phyloP scores from a whole-genome alignment of 2,888 invertebrate genomes.

The Mythimna vitellina region DNA sequence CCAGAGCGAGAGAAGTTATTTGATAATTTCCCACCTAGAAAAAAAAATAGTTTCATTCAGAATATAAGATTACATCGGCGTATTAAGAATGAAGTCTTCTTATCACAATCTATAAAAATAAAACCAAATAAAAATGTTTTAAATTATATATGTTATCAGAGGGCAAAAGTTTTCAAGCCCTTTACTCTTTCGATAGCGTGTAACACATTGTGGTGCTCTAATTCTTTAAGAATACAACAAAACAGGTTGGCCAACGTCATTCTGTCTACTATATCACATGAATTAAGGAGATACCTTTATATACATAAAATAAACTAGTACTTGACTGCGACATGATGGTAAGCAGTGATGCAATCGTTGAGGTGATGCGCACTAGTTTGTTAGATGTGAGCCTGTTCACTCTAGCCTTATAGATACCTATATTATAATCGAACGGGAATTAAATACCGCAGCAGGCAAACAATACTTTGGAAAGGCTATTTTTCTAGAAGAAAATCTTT shows the following conservation, averaged over 20 bases:
- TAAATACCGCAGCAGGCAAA: no score
- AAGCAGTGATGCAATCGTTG: no score
- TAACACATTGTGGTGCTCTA: background rate
- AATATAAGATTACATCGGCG: background rate
- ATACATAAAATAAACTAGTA: no score
- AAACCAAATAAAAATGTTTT: constrained; percentile 25
- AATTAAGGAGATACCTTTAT: background rate
- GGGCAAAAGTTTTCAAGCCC: constrained; percentile 20
- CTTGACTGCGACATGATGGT: no score
- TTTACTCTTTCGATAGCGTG: constrained; percentile 21
- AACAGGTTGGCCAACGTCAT: background rate
- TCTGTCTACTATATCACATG: background rate
- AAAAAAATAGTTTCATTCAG: no score
- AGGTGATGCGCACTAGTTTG: no score
- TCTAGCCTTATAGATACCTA: no score
- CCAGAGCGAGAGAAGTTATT: no score
- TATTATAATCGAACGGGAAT: no score
- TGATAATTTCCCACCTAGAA: no score
- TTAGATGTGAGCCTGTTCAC: no score
- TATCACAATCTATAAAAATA: constrained; percentile 19
- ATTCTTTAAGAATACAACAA: constrained; percentile 17
- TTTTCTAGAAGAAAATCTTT: background rate
- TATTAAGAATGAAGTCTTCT: background rate
- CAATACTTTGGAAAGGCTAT: background rate
- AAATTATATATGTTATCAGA: constrained; percentile 22